Evolutionary conservation across 1,140 invertebrate species (phyloP).

Genomic region (Ectropis grisescens): DNA sequence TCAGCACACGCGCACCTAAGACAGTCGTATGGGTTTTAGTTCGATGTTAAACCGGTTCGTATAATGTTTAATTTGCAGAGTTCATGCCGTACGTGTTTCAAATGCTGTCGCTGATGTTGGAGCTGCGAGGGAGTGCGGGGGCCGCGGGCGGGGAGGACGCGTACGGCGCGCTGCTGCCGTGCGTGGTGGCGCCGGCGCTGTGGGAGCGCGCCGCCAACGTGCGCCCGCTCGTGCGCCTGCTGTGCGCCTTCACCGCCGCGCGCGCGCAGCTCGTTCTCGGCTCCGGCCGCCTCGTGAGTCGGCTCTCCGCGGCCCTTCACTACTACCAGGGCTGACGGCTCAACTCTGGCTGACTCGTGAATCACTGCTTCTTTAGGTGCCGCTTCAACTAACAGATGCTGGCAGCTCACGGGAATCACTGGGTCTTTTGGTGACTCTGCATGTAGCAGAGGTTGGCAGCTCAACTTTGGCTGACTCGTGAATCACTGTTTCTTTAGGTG

Average conservation of each 20-base stretch:
- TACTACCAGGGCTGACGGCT: too few relatives aligned
- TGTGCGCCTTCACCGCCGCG: slow-evolving; percentile 87
- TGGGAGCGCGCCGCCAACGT: slow-evolving; percentile 96
- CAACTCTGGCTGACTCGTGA: too few relatives aligned
- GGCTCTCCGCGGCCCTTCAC: slow-evolving; percentile 42
- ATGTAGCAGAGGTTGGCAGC: too few relatives aligned
- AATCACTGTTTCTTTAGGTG: too few relatives aligned
- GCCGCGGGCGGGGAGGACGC: slow-evolving; percentile 75
- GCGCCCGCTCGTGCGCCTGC: slow-evolving; percentile 88
- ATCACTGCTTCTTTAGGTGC: too few relatives aligned
- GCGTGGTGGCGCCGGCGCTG: slow-evolving; percentile 86
- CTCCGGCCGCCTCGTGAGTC: slow-evolving; percentile 75
- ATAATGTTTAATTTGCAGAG: slow-evolving; percentile 82
- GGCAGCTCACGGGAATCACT: too few relatives aligned
- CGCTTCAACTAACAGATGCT: too few relatives aligned
- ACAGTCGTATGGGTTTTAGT: too few relatives aligned
- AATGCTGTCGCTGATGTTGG: slow-evolving; percentile 92
- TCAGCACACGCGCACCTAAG: too few relatives aligned
- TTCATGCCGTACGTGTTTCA: slow-evolving; percentile 99
- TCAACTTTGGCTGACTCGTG: too few relatives aligned
- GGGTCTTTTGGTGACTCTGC: too few relatives aligned
- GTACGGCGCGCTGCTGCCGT: slow-evolving; percentile 92
- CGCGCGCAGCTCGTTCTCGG: slow-evolving; percentile 81
- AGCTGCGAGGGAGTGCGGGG: slow-evolving; percentile 75
- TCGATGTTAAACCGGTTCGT: too few relatives aligned